phyloP scores from a whole-genome alignment of 2,888 invertebrate genomes.

The Apeira syringaria region DNA sequence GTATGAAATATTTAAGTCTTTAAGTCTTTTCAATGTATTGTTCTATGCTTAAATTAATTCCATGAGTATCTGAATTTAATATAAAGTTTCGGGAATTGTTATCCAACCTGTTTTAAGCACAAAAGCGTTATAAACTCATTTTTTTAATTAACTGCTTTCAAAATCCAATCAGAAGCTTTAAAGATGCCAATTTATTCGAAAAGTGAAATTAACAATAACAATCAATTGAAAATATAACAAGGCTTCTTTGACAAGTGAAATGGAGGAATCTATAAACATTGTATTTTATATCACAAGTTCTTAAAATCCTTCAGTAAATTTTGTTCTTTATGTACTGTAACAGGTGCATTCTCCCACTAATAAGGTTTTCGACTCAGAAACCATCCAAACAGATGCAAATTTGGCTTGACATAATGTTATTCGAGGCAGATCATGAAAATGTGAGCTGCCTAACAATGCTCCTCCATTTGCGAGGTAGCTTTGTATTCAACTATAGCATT shows the following conservation, averaged over 20 bases:
- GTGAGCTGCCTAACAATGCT: not conserved
- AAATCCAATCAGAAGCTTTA: constrained; percentile 1
- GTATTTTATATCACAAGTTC: not conserved
- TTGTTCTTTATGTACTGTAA: not conserved
- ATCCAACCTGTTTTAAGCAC: not conserved
- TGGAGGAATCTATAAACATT: not conserved
- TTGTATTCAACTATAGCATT: not conserved
- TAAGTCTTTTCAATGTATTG: no score
- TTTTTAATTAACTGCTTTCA: not conserved
- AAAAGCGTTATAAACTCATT: not conserved
- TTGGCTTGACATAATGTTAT: not conserved
- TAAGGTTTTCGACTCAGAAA: not conserved
- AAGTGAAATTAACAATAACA: not conserved
- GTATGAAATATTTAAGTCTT: no score
- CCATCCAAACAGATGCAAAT: not conserved
- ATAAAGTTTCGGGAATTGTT: no score
- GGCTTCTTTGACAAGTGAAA: not conserved
- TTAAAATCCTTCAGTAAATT: not conserved
- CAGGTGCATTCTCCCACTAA: not conserved
- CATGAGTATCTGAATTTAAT: no score
- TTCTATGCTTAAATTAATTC: no score
- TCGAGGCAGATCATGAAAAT: not conserved
- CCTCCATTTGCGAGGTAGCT: not conserved
- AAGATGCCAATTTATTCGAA: not conserved
- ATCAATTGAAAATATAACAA: not conserved